phyloP scores from a whole-genome alignment of 2,888 invertebrate species.

The Tipula lateralis region DNA sequence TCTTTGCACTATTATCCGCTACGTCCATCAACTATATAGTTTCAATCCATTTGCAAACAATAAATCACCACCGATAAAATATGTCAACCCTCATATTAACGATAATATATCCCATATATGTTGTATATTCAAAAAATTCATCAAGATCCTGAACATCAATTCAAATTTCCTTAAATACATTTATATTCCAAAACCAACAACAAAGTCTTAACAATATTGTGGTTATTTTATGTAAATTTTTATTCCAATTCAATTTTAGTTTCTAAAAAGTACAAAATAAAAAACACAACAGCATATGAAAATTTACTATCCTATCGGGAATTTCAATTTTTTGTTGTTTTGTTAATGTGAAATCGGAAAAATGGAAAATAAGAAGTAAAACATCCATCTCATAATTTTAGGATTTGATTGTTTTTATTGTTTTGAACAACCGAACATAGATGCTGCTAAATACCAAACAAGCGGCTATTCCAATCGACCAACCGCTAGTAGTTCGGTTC shows the following conservation, averaged over 20 bases:
- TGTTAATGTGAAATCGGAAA: neutral
- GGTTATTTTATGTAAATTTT: conserved; percentile 24
- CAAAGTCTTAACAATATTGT: neutral
- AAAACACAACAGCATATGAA: neutral
- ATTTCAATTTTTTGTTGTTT: neutral
- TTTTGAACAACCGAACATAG: neutral
- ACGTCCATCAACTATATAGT: neutral
- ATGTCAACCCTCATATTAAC: conserved; percentile 15
- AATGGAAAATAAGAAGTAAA: neutral
- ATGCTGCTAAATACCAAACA: neutral
- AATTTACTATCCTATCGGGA: conserved; percentile 1
- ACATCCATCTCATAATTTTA: neutral
- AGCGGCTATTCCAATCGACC: too few relatives aligned
- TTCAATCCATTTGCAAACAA: neutral
- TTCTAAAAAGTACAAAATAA: neutral
- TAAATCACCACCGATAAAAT: neutral
- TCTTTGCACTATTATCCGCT: too few relatives aligned
- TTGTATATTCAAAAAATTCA: neutral
- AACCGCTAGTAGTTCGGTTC: too few relatives aligned
- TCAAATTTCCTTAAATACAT: neutral
- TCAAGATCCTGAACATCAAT: neutral
- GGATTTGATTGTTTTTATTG: neutral
- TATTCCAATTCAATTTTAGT: conserved; percentile 24
- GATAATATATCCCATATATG: neutral
- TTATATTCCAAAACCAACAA: neutral